Base-by-base conservation (phyloP, 2,797 vertebrate genomes). In the Tinamus major region DNA sequence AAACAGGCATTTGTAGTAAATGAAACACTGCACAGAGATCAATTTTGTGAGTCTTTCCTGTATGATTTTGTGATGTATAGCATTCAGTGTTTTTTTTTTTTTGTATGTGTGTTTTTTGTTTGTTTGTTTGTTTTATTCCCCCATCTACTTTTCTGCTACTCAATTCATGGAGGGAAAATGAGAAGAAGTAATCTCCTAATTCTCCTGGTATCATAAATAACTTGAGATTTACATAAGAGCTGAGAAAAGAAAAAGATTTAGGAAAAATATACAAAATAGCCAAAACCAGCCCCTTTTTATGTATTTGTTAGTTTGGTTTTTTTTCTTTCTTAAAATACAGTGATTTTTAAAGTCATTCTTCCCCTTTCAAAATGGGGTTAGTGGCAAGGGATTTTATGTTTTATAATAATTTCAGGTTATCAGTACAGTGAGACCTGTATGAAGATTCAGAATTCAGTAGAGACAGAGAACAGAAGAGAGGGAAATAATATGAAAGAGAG, bases 401-500 rank as follows among this genome's bases (percentile, higher is more conserved):
- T 93, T 85, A 75, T 71, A 86, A 74, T 74, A 87, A 78, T 20
- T 92, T 33, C 41, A 65, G 35, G 35, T 79, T 79, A 89, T 61
- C 80, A 83, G 62, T 78, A 83, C 42, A 81, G 55, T 75, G 85
- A 95, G 69, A 87, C 49, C 35, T 67, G 67, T 61, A 67, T 49
- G 87, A 95, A 89, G 70, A 89, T 87, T 94, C 83, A 89, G 35
- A 93, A 93, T 94, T 93, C 89, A 14, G 1, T 33, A 18, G 74
- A 92, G 93, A 33, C 39, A 89, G 56, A 85, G 85, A 93, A 87
- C 33, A 90, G 81, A 79, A 81, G 39, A 65, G 92, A 91, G 39
- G 68, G 67, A 94, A 95, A 79, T 85, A 93, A 91, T 90, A 91
- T 56, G 85, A 94, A 92, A 90, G 65, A 69, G 33, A 85, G 63